Conservation (phyloP, 2,888 invertebrate genomes). For the Drosophila emarginata region DNA sequence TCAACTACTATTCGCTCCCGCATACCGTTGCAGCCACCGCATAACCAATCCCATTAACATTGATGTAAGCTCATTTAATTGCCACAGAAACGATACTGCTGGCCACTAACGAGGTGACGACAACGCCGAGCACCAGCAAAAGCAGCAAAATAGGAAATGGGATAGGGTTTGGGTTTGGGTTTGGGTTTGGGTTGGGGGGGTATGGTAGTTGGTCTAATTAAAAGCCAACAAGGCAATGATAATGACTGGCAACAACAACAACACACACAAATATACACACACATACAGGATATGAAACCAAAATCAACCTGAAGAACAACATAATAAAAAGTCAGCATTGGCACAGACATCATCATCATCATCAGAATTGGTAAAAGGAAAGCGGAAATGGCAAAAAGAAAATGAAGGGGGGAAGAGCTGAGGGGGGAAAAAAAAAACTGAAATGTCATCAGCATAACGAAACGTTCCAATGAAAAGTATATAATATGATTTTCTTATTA, state of each 20-base stretch:
- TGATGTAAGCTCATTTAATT: constrained; percentile 37
- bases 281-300: constrained; percentile 22
- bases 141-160: neutral
- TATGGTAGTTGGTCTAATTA: constrained; percentile 43
- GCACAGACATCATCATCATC: constrained; percentile 13
- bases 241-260: constrained; percentile 32
- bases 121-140: constrained; percentile 20
- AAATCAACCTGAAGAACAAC: constrained; percentile 14
- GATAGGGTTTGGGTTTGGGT: neutral
- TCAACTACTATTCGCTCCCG: neutral
- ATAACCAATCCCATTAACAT: constrained; percentile 11
- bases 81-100: constrained; percentile 29
- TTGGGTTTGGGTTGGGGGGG: neutral
- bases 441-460: constrained; percentile 12
- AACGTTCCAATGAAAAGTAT: neutral
- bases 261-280: neutral
- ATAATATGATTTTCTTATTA: constrained; percentile 2
- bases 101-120: constrained; percentile 44
- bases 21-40: neutral
- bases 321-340: constrained; percentile 8
- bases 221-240: constrained; percentile 51
- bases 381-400: constrained; percentile 1
- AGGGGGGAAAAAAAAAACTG: constrained; percentile 1
- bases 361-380: constrained; percentile 7
- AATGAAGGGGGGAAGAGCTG: neutral